Evolutionary conservation across 1,140 invertebrate genomes (phyloP).

Genomic region (Arion vulgaris): DNA sequence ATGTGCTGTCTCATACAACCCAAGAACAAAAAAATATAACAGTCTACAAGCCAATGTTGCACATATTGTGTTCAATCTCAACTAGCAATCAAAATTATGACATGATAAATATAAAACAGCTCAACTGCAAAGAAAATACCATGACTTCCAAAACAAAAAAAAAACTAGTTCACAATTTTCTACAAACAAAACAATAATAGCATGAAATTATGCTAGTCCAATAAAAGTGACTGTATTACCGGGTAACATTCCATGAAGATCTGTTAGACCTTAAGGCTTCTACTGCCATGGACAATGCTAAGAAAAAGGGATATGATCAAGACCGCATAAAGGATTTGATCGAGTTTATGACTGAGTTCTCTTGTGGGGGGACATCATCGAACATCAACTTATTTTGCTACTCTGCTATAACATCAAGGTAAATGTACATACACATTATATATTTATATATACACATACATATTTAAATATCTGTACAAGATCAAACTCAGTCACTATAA

Average conservation of each 20-base stretch:
- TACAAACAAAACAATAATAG: too few relatives aligned
- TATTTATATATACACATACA: too few relatives aligned
- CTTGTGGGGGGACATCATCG: not conserved
- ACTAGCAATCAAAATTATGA: not conserved
- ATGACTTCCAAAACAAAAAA: not conserved
- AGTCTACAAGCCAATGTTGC: not conserved
- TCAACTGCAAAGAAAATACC: not conserved
- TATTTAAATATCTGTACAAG: not conserved
- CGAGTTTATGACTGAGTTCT: not conserved
- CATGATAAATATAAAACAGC: not conserved
- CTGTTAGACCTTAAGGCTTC: too few relatives aligned
- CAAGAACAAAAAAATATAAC: not conserved
- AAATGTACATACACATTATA: not conserved
- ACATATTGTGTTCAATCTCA: not conserved
- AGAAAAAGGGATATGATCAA: too few relatives aligned
- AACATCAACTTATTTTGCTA: not conserved
- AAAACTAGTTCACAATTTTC: not conserved
- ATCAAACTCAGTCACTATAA: not conserved
- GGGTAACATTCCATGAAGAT: too few relatives aligned
- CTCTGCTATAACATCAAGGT: not conserved
- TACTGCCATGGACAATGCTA: too few relatives aligned
- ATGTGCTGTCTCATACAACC: constrained; percentile 3
- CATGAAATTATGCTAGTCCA: too few relatives aligned
- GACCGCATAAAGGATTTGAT: not conserved
- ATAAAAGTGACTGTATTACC: too few relatives aligned